Evolutionary conservation across 2,797 vertebrate genomes (phyloP), one percentile per base, ranked within the genome.

Genomic region (Enteromius fasciolatus): DNA sequence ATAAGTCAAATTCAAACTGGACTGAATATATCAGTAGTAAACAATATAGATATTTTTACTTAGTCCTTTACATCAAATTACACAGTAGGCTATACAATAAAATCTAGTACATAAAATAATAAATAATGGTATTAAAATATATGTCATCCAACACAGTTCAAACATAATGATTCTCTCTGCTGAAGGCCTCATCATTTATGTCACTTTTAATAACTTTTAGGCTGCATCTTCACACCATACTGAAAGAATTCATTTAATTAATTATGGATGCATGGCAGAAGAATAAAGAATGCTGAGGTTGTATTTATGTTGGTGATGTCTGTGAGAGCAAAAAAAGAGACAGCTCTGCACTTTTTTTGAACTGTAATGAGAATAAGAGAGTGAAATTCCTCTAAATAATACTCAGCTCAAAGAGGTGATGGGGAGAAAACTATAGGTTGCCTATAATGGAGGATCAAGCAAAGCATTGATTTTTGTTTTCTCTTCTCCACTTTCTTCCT

Each of bases 381-480:
- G 15, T 46, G 39, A 46, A 25, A 28, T 14, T 14, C 31, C 72
- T 39, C 12, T 57, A 17, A 59, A 61, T 20, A 76, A 20, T 10
- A 20, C 25, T 11, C 28, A 64, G 54, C 41, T 63, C 23, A 73
- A 11, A 15, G 1, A 81, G 41, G 15, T 50, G 41, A 50, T 54
- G 33, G 50, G 33, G 36, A 64, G 44, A 52, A 74, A 81, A 18
- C 54, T 36, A 50, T 6, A 31, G 54, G 44, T 66, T 52, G 59
- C 41, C 17, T 1, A 54, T 48, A 20, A 70, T 9, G 20, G 39
- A 79, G 80, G 46, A 57, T 52, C 54, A 63, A 36, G 41, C 15
- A 78, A 63, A 36, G n/a, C 20, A 81, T 78, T 64, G 67, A 78
- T 83, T 78, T 79, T 63, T 10, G 9, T 72, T n/a, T 61, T 78